Conservation (phyloP, 2,113 vertebrate species). For the Oncorhynchus mykiss region DNA sequence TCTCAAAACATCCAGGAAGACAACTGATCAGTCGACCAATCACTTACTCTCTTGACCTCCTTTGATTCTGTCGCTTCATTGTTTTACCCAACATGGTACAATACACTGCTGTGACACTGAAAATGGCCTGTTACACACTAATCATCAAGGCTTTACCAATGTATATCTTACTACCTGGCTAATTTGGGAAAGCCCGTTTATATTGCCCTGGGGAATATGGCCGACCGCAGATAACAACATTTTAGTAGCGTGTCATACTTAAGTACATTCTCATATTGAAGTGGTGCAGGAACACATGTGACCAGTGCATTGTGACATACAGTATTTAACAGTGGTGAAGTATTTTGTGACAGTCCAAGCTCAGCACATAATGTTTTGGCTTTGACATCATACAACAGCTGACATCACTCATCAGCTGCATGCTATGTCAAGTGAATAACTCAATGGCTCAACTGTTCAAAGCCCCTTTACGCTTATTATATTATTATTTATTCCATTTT, state of each 20-base stretch:
- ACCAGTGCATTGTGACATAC: slow-evolving; percentile 13
- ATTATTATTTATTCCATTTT: background rate
- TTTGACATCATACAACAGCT: background rate
- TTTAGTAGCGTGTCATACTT: slow-evolving; percentile 37
- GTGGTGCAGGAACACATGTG: slow-evolving; percentile 30
- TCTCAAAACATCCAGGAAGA: slow-evolving; percentile 64
- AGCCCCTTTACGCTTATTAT: too few relatives aligned
- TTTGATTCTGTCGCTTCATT: slow-evolving; percentile 59
- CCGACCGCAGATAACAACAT: slow-evolving; percentile 19
- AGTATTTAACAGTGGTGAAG: background rate
- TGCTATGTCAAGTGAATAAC: background rate
- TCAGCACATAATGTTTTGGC: background rate
- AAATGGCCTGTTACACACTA: slow-evolving; percentile 33
- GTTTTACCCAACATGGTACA: slow-evolving; percentile 50
- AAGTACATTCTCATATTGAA: slow-evolving; percentile 28
- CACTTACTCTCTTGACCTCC: slow-evolving; percentile 55
- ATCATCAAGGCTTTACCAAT: too few relatives aligned
- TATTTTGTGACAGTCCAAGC: slow-evolving; percentile 4
- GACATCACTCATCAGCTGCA: background rate
- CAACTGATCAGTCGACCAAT: slow-evolving; percentile 49
- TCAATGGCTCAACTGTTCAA: background rate
- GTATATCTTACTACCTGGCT: slow-evolving; percentile 37
- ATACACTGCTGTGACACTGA: slow-evolving; percentile 48
- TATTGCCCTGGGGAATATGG: slow-evolving; percentile 37
- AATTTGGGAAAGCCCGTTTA: slow-evolving; percentile 34